These are phyloP conservation scores for Mactromeris polynyma DNA, from an alignment of 2,888 invertebrate species.

Conservation along the genomic window DNA sequence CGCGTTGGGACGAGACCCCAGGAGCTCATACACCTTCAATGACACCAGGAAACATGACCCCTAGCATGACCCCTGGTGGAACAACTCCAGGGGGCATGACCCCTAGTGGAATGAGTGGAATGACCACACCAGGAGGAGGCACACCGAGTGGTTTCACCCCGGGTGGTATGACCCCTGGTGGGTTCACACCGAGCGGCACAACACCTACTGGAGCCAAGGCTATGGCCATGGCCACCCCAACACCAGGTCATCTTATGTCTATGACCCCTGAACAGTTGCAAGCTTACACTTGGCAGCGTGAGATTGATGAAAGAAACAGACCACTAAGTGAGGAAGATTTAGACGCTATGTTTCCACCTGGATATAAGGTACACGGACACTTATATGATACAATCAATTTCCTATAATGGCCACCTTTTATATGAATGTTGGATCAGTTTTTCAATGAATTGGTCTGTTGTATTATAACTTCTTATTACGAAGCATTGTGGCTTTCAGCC, in stretches of 20 bases:
- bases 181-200: slow-evolving; percentile 86
- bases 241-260: slow-evolving; percentile 96
- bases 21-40: slow-evolving; percentile 88
- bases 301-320: slow-evolving; percentile 98
- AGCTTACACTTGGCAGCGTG: slow-evolving; percentile 98
- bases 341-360: slow-evolving; percentile 98
- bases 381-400: too few relatives aligned
- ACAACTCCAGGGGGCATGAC: slow-evolving; percentile 86
- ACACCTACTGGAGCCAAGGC: slow-evolving; percentile 92
- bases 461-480: too few relatives aligned
- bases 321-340: slow-evolving; percentile 98
- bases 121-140: slow-evolving; percentile 86
- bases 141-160: slow-evolving; percentile 85
- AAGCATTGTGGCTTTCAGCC: too few relatives aligned
- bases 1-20: slow-evolving; percentile 99
- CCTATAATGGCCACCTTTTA: too few relatives aligned
- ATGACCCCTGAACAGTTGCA: slow-evolving; percentile 99
- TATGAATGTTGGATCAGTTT: too few relatives aligned
- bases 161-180: slow-evolving; percentile 86
- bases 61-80: slow-evolving; percentile 83
- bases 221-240: slow-evolving; percentile 99
- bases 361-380: slow-evolving; percentile 93
- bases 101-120: slow-evolving; percentile 76
- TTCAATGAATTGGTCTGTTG: too few relatives aligned
- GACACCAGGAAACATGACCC: slow-evolving; percentile 89